Evolutionary conservation across 2,888 invertebrate genomes (phyloP), one percentile per base, ranked within the genome.

Genomic region (Plebejus anna): DNA sequence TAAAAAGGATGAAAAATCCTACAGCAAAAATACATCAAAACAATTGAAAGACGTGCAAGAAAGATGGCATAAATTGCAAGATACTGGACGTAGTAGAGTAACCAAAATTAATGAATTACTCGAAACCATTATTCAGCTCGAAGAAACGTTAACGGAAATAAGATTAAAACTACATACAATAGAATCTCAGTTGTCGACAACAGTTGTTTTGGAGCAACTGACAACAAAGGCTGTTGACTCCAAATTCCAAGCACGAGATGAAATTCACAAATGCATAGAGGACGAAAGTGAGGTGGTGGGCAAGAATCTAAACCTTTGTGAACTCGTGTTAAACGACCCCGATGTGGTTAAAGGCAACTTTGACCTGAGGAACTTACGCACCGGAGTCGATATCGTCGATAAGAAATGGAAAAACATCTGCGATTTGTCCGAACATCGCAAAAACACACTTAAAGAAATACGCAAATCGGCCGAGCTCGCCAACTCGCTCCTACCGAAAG

Each of bases 391-490:
- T 76, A 96, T 96, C 77, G 91, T 97, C 13, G 97, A 97, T 82
- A 96, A 95, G 84, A 95, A 97, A 79, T 97, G 97, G 97, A 97
- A 96, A 82, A 94, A 95, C 70, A 96, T 97, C 1, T 97, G 97
- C 83, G 95, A 95, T 2, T 94, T 95, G 84, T 97, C 97, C 0
- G 95, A 96, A 6, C 96, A 96, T 77, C 94, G 96, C 2, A 93
- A 92, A 81, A 87, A 83, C 9, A 84, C 89, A 0, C 84, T 94
- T 1, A 90, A 88, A 77, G 92, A 94, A 78, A 85, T 92, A 13
- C 89, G 90, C 4, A 97, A 96, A 86, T 94, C 95, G 0, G 95
- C 95, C 77, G 96, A 97, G 77, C 86, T 95, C 1, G 88, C 96
- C 2, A 95, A 95, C 79, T 89, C 94, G 0, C 95, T 97, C 94